Conservation (phyloP, 1,140 invertebrate genomes). For the Drosophila nasuta region DNA sequence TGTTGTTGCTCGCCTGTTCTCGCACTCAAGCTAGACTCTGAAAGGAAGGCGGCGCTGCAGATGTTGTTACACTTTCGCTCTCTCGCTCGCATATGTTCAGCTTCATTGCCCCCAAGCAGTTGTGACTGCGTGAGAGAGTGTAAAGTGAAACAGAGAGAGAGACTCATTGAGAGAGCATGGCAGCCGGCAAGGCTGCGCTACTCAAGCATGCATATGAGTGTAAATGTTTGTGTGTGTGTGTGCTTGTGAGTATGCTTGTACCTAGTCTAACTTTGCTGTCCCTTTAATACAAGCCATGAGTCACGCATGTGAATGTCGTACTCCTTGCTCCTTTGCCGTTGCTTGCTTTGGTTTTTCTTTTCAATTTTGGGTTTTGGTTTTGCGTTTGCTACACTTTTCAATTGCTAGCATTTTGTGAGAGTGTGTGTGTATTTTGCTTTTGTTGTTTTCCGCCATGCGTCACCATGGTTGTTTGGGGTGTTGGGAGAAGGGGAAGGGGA, state of each 20-base stretch:
- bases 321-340: constrained; percentile 21
- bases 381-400: constrained; percentile 8
- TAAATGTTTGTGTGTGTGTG: neutral
- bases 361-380: constrained; percentile 3
- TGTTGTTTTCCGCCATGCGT: constrained; percentile 55
- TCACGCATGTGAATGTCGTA: constrained; percentile 66
- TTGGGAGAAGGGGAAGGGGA: too few relatives aligned
- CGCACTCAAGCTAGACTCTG: constrained; percentile 6
- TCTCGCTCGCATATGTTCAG: constrained; percentile 11
- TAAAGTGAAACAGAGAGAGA: constrained; percentile 6
- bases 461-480: constrained; percentile 44
- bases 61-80: neutral
- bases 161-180: neutral
- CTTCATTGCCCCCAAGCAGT: constrained; percentile 5
- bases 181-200: constrained; percentile 24
- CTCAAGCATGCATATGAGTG: constrained; percentile 2
- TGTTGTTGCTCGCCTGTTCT: neutral
- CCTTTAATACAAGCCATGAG: constrained; percentile 54
- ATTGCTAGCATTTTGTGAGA: constrained; percentile 20
- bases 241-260: neutral
- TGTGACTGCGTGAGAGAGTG: constrained; percentile 11
- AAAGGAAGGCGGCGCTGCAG: neutral
- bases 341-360: neutral
- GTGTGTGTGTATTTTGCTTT: constrained; percentile 38
- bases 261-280: neutral